Conservation (phyloP, 1,140 invertebrate species). For the Bilobella aurantiaca region DNA sequence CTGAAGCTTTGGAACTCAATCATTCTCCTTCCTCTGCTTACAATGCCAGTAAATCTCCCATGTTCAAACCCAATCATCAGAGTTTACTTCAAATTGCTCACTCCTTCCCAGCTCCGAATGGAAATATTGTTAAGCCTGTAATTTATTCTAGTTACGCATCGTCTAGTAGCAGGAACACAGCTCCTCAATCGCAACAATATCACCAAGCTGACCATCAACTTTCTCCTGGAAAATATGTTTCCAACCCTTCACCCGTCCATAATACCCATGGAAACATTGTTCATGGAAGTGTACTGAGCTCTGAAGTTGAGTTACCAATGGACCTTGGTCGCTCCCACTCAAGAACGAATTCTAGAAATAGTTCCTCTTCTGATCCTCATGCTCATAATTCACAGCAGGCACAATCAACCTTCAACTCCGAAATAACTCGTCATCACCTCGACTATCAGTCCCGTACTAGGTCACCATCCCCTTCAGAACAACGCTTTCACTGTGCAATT, state of each 20-base stretch:
- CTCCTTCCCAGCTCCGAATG: not conserved
- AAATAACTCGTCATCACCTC: not conserved
- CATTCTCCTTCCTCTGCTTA: not conserved
- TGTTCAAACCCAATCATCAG: not conserved
- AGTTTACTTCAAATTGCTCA: not conserved
- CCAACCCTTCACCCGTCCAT: not conserved
- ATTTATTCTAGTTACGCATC: not conserved
- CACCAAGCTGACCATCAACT: not conserved
- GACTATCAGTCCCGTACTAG: not conserved
- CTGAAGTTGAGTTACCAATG: slow-evolving; percentile 24
- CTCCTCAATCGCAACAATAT: not conserved
- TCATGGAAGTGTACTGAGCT: not conserved
- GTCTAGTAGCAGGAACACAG: not conserved
- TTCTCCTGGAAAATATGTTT: not conserved
- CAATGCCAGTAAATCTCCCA: not conserved
- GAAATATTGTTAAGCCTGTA: not conserved
- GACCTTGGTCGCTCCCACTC: slow-evolving; percentile 25
- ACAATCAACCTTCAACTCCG: not conserved
- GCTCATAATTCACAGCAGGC: slow-evolving; percentile 13
- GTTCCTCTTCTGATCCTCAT: slow-evolving; percentile 7
- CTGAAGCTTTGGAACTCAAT: too few species aligned
- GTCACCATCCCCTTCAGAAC: slow-evolving; percentile 6
- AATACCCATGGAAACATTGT: not conserved
- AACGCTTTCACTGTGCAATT: slow-evolving; percentile 10
- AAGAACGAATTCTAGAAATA: too few species aligned